These are phyloP conservation scores for Nixonia krombeini DNA, from an alignment of 1,140 invertebrate species.

Conservation along the genomic window DNA sequence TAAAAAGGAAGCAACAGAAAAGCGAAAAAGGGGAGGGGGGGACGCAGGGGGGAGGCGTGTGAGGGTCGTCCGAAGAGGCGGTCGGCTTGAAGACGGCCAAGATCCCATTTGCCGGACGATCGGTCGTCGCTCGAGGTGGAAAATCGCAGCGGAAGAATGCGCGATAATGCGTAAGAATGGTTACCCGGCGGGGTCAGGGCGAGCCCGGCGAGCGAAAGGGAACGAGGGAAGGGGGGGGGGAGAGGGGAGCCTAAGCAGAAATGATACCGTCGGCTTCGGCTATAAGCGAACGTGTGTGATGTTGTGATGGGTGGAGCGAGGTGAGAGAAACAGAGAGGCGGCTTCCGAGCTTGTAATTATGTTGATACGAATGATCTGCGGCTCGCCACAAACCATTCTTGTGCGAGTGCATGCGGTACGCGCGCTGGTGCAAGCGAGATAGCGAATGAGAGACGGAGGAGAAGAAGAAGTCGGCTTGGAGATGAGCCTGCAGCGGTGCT, in stretches of 20 bases:
- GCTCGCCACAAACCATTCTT: slow-evolving; percentile 70
- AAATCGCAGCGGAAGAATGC: too few species aligned
- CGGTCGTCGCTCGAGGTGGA: too few species aligned
- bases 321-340: slow-evolving; percentile 72
- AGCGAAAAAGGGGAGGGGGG: too few species aligned
- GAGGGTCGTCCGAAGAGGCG: too few species aligned
- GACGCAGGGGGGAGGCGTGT: too few species aligned
- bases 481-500: slow-evolving; percentile 63
- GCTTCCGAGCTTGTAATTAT: slow-evolving; percentile 73
- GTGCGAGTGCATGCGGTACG: slow-evolving; percentile 38
- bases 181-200: slow-evolving; percentile 22
- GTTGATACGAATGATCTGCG: slow-evolving; percentile 69
- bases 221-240: too few species aligned
- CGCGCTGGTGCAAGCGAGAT: slow-evolving; percentile 23
- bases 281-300: slow-evolving; percentile 65
- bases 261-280: slow-evolving; percentile 43
- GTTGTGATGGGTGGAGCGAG: slow-evolving; percentile 71
- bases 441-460: slow-evolving; percentile 30
- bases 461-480: slow-evolving; percentile 23
- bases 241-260: slow-evolving; percentile 26
- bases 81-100: too few species aligned
- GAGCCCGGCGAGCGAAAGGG: too few species aligned
- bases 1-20: too few species aligned
- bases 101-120: too few species aligned
- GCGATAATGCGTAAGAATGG: slow-evolving; percentile 39